Conservation (phyloP, 2,113 vertebrate genomes). For the Oostethus manadensis region DNA sequence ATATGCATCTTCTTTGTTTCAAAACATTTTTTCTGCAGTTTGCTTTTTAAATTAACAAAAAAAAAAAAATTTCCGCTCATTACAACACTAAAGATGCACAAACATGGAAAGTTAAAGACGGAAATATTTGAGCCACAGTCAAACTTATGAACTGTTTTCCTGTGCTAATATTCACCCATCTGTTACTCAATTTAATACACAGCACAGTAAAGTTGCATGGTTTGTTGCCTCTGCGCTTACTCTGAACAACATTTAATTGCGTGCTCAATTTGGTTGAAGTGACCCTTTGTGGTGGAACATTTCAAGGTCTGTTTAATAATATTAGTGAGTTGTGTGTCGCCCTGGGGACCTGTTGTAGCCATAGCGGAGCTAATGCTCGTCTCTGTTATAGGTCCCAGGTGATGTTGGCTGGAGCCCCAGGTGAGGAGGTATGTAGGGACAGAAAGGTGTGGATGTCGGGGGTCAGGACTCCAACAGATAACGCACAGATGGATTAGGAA, state of each 20-base stretch:
- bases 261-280: conserved; percentile 12
- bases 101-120: too few species aligned
- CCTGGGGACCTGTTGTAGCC: conserved; percentile 1
- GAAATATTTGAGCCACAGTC: background rate
- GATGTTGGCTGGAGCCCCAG: conserved; percentile 21
- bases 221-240: background rate
- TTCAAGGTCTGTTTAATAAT: conserved; percentile 6
- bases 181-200: background rate
- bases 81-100: too few species aligned
- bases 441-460: background rate
- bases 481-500: conserved; percentile 43
- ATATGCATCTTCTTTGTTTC: too few species aligned
- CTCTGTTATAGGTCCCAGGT: conserved; percentile 10
- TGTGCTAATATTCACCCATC: background rate
- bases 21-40: too few species aligned
- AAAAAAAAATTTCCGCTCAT: too few species aligned
- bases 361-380: conserved; percentile 16
- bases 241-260: background rate
- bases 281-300: conserved; percentile 8
- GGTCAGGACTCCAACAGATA: conserved; percentile 42
- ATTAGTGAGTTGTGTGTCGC: conserved; percentile 2
- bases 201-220: background rate
- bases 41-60: too few species aligned
- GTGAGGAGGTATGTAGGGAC: conserved; percentile 2
- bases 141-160: background rate